Percentiles rank a stretch among this genome's conserved stretches.
These are phyloP conservation scores for Tenualosa thibaudeaui DNA, from an alignment of 2,797 vertebrate species.

Conservation along the genomic window DNA sequence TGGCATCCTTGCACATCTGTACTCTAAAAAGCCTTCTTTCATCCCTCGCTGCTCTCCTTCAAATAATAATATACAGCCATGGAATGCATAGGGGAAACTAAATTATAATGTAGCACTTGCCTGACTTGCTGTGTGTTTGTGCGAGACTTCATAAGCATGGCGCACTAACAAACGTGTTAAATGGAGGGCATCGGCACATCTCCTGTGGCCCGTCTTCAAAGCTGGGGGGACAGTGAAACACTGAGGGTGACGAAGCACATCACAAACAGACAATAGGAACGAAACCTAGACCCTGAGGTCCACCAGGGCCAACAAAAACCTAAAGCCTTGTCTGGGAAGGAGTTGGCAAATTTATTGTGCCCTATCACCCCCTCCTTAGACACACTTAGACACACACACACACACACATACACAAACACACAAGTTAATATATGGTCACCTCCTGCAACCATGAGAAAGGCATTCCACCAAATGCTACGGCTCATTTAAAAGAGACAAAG, in stretches of 20 bases:
- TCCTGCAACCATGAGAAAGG: conserved; percentile 39
- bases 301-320: conserved; percentile 41
- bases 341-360: conserved; percentile 49
- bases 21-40: not conserved
- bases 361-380: not conserved
- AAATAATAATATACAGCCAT: not conserved
- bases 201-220: conserved; percentile 49
- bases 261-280: conserved; percentile 18
- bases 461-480: conserved; percentile 45
- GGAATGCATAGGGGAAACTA: not conserved
- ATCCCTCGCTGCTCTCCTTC: not conserved
- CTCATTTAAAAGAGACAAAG: conserved; percentile 37
- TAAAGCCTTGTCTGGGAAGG: conserved; percentile 46
- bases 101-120: not conserved
- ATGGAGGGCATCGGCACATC: conserved; percentile 6
- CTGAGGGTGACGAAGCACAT: conserved; percentile 31
- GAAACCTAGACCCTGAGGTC: conserved; percentile 37
- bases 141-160: not conserved
- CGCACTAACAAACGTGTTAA: not conserved
- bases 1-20: not conserved
- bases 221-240: conserved; percentile 48
- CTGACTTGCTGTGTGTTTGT: not conserved
- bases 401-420: conserved; percentile 6
- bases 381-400: not conserved
- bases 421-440: conserved; percentile 50